Conservation (phyloP, 30 jellyfish, hydroid and myxozoan genomes). For the Turritopsis dohrnii region DNA sequence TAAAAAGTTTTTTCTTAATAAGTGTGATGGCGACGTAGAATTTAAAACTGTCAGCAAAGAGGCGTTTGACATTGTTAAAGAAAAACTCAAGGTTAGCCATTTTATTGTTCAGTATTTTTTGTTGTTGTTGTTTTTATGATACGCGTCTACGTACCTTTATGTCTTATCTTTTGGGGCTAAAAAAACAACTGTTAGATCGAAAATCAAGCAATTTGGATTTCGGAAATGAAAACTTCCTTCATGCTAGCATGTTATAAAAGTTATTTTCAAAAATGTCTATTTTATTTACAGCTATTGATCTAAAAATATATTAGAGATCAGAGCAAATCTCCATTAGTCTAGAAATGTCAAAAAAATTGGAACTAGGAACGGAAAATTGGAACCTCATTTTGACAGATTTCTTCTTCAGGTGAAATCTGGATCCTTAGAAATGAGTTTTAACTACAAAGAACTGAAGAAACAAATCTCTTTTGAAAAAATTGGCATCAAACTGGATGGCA, state of each 20-base stretch:
- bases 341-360: neutral
- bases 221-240: too few species aligned
- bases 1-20: slow-evolving; percentile 38
- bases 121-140: neutral
- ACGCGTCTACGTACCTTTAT: too few species aligned
- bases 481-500: slow-evolving; percentile 44
- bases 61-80: slow-evolving; percentile 62
- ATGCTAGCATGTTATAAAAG: too few species aligned
- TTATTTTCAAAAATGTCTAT: too few species aligned
- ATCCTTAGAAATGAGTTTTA: slow-evolving; percentile 33
- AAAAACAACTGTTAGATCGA: too few species aligned
- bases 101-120: neutral
- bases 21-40: slow-evolving; percentile 56
- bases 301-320: too few species aligned
- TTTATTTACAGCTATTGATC: too few species aligned
- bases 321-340: too few species aligned
- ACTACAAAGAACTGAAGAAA: slow-evolving; percentile 36
- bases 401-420: slow-evolving; percentile 32
- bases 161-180: too few species aligned
- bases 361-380: neutral
- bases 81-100: slow-evolving; percentile 35
- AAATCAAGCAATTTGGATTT: too few species aligned
- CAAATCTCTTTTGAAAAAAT: slow-evolving; percentile 27
- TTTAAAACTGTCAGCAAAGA: slow-evolving; percentile 62
- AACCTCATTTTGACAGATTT: neutral